Conservation (phyloP, 1,140 invertebrate species). For the Anagrus nilaparvatae region DNA sequence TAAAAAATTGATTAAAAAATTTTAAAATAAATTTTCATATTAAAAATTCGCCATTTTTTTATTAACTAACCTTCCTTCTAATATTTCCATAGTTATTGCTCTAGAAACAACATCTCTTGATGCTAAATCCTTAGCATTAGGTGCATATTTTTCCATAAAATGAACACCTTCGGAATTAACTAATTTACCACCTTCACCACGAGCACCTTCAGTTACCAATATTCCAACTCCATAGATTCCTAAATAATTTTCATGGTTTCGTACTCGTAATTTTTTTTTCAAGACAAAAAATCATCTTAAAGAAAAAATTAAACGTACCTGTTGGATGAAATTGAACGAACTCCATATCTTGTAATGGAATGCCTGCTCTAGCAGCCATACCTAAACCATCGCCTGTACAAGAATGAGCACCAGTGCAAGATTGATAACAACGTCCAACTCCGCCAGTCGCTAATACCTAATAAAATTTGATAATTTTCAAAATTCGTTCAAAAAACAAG, state of each 20-base stretch:
- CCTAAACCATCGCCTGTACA: constrained; percentile 81
- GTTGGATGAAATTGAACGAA: constrained; percentile 87
- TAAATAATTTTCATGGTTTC: background rate
- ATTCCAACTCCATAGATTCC: constrained; percentile 74
- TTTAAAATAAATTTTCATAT: too few species aligned
- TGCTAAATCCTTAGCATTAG: constrained; percentile 76
- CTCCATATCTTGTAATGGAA: constrained; percentile 70
- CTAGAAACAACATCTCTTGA: constrained; percentile 76
- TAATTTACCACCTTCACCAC: constrained; percentile 74
- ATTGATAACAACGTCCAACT: constrained; percentile 66
- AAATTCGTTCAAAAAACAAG: background rate
- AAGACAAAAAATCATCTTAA: background rate
- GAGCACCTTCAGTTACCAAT: constrained; percentile 73
- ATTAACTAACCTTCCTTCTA: constrained; percentile 64
- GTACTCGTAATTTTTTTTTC: background rate
- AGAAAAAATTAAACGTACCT: constrained; percentile 40
- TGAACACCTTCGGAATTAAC: constrained; percentile 73
- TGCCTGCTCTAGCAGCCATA: constrained; percentile 62
- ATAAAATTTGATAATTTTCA: background rate
- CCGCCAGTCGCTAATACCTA: constrained; percentile 51
- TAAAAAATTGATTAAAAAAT: too few species aligned
- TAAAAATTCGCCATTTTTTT: too few species aligned
- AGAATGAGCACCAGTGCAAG: constrained; percentile 76
- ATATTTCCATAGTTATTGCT: constrained; percentile 74
- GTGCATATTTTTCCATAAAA: constrained; percentile 82